Evolutionary conservation across 2,113 vertebrate species (phyloP), one percentile per base, ranked within the genome.

Genomic region (Parus major): DNA sequence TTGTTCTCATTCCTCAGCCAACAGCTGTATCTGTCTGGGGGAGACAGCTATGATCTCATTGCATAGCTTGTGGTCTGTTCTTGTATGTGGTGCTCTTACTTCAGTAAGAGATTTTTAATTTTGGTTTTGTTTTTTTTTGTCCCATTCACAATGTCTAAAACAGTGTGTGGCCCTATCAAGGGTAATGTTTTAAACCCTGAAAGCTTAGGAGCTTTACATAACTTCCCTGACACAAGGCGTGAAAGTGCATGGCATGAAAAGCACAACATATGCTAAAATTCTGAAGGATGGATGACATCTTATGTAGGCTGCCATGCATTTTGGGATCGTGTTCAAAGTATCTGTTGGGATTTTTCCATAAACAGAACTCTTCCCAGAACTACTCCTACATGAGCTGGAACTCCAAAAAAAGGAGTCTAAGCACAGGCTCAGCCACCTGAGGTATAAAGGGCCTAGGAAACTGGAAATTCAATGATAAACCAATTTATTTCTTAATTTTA

Each of bases 391-490:
- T 35, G 16, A 84, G 53, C 21, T 16, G 12, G 19, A 60, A 73
- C 24, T 61, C 36, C 31, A 52, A 53, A 82, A 28, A 81, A 81
- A 23, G 20, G 2, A 78, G 7, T 9, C 9, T 64, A 33, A 8
- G 5, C 11, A 69, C 23, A 56, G 16, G 41, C 36, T 73, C 10
- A 39, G 17, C 1, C 15, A 47, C 15, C 15, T 57, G 13, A 85
- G 10, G 5, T 61, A 21, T 56, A 90, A 73, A 27, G 24, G 19
- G 7, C 28, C 36, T 49, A 33, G 4, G 6, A 60, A 93, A 49
- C 36, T 0, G 4, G 6, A 60, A 93, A 49, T 41, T 0, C 70
- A 85, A 79, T 49, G 36, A 4, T 22, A 70, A 78, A n/a, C 0
- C 3, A 65, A 73, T 61, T 68, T 21, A 10, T 50, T 53, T 79